Base-by-base conservation (phyloP, 2,888 invertebrate genomes). In the Drosophila rubida region DNA sequence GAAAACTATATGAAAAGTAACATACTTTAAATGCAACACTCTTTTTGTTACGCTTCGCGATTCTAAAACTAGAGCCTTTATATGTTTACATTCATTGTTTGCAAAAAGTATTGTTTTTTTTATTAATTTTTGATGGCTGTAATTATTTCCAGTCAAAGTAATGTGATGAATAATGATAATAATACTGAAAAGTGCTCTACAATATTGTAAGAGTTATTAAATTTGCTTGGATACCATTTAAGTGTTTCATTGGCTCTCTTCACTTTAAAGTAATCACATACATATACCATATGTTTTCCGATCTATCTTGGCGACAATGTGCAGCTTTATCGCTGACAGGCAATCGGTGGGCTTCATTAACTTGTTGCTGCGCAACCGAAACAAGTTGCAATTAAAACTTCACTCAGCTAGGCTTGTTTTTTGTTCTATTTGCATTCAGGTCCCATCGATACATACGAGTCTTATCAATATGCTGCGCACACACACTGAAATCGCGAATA, bases 301-400 rank as follows among this genome's bases (percentile, higher is more conserved):
- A 11, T 22, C 32, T 35, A 22, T 35, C 8, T 19, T 14, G 16
- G 16, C n/a, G 14, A 25, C 5, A 39, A 8, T 44, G 37, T 30
- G 8, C 7, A 30, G 27, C 48, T 35, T 49, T 65, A 68, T 69
- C 73, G 49, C 23, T 25, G 54, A 49, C 46, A 44, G 1, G 32
- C 37, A 48, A 41, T 32, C 11, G 48, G 14, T 14, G 11, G 7
- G 44, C 41, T 30, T 58, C 57, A 64, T 75, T 69, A 62, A 27
- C 51, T 51, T 60, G 45, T 23, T 71, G 45, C 19, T 71, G 44
- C 42, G 9, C 23, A 37, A 16, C 23, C 11, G n/a, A 45, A 45
- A 54, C 68, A 80, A 55, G 22, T 58, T 66, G 60, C 78, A 80
- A 83, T 83, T 68, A 71, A 62, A 71, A 66, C 42, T 49, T 57